Evolutionary conservation across 2,888 invertebrate genomes (phyloP).

Genomic region (Drosophila kanekoi): DNA sequence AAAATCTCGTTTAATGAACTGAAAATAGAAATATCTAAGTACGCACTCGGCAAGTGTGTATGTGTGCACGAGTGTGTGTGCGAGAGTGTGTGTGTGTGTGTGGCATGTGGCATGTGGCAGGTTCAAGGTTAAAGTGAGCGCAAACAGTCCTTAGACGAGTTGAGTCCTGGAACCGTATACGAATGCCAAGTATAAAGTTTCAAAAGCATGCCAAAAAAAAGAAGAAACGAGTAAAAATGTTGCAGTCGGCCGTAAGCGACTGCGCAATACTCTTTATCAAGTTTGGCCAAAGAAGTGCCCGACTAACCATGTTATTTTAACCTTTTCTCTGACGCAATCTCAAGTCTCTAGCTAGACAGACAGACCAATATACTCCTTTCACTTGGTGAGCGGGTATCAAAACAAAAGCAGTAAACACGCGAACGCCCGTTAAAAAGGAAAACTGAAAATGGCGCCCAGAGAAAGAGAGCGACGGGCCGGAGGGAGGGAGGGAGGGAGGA

Average conservation of each 20-base stretch:
- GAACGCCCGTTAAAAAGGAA: conserved; percentile 52
- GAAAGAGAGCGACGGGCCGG: background rate
- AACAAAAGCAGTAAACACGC: conserved; percentile 44
- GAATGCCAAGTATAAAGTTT: conserved; percentile 46
- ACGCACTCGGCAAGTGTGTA: conserved; percentile 10
- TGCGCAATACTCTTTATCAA: too few relatives aligned
- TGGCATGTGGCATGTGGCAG: conserved; percentile 26
- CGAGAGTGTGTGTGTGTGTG: conserved; percentile 17
- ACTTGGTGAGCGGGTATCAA: background rate
- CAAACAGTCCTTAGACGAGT: conserved; percentile 26
- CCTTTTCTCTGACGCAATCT: too few relatives aligned
- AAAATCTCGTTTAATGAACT: conserved; percentile 74
- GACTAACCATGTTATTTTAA: too few relatives aligned
- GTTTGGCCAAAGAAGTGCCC: too few relatives aligned
- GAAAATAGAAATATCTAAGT: conserved; percentile 58
- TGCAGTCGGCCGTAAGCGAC: too few relatives aligned
- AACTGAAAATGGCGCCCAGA: conserved; percentile 52
- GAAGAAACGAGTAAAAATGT: conserved; percentile 2
- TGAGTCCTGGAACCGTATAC: conserved; percentile 25
- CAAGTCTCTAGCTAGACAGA: too few relatives aligned
- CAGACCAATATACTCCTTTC: too few relatives aligned
- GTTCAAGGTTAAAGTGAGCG: conserved; percentile 50
- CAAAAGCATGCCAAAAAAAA: conserved; percentile 39
- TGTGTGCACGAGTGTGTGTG: background rate
- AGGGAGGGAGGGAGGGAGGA: background rate